Conservation (phyloP, 2,113 vertebrate species). For the Podarcis cretensis region DNA sequence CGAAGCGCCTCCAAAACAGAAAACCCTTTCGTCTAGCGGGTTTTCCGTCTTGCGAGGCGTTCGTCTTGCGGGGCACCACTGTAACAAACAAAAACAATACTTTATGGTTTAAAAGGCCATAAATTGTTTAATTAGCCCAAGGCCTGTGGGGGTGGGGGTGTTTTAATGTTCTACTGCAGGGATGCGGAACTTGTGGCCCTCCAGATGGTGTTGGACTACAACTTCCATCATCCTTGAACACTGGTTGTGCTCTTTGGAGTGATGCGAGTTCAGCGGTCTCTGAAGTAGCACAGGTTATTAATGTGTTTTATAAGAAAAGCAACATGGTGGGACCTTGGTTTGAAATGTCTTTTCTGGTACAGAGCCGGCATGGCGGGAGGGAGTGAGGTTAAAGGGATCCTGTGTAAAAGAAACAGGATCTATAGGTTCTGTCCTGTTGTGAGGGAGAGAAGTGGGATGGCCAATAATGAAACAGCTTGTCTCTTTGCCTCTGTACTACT, state of each 20-base stretch:
- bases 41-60: too few relatives aligned
- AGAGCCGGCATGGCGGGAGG: background rate
- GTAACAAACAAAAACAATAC: too few relatives aligned
- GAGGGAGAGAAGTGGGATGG: background rate
- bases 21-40: too few relatives aligned
- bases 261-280: background rate
- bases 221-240: too few relatives aligned
- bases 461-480: background rate
- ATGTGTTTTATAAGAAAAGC: background rate
- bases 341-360: background rate
- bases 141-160: too few relatives aligned
- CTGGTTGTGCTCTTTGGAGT: too few relatives aligned
- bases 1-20: too few relatives aligned
- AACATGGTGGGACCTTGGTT: background rate
- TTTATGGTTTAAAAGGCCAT: too few relatives aligned
- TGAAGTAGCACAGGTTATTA: background rate
- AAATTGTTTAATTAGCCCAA: too few relatives aligned
- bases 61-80: too few relatives aligned
- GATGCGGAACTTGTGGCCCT: too few relatives aligned
- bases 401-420: background rate
- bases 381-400: background rate
- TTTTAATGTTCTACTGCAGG: background rate
- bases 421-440: background rate
- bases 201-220: too few relatives aligned
- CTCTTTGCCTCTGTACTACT: background rate